Percentiles rank a stretch among this genome's conserved stretches.
Evolutionary conservation across 2,888 invertebrate species (phyloP).

Genomic region (Osmoderma eremita): DNA sequence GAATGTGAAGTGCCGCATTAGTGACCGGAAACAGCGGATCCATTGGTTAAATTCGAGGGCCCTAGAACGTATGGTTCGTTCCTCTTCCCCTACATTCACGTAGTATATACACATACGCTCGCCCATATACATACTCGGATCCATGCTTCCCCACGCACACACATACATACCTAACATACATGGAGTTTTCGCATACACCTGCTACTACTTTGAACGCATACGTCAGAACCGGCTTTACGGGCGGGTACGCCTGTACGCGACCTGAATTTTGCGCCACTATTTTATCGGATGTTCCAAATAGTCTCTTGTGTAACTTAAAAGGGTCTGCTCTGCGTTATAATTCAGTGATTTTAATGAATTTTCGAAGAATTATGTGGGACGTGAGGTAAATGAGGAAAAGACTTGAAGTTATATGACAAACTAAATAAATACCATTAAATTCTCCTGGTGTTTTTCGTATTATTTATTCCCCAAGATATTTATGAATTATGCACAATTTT

Average conservation of each 20-base stretch:
- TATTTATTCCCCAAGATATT: too few species aligned
- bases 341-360: constrained; percentile 16
- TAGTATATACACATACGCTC: constrained; percentile 11
- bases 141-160: background rate
- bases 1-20: constrained; percentile 56
- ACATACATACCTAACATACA: constrained; percentile 1
- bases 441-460: too few species aligned
- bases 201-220: constrained; percentile 12
- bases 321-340: background rate
- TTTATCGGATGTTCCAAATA: constrained; percentile 33
- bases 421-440: too few species aligned
- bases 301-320: constrained; percentile 21
- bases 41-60: constrained; percentile 38
- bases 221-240: constrained; percentile 25
- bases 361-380: constrained; percentile 16
- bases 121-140: background rate
- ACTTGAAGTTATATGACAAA: too few species aligned
- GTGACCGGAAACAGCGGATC: constrained; percentile 51
- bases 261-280: constrained; percentile 15
- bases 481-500: too few species aligned
- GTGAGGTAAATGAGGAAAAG: too few species aligned
- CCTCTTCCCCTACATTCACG: constrained; percentile 6
- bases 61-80: constrained; percentile 29
- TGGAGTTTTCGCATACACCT: constrained; percentile 20
- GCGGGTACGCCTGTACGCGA: constrained; percentile 25